Conservation (phyloP, 2,113 vertebrate genomes). For the Hemibagrus wyckioides region DNA sequence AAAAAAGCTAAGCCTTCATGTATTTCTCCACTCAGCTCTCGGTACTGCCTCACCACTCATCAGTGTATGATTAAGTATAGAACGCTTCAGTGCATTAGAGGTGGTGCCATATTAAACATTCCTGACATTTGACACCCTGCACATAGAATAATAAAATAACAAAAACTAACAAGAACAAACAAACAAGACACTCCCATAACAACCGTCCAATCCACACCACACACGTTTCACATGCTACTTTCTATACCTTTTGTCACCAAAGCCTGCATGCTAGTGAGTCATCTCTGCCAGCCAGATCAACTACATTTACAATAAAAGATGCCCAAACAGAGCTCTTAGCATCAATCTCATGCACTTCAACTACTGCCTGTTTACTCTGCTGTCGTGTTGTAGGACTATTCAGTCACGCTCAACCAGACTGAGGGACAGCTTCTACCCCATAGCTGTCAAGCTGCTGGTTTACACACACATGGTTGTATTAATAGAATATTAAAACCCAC, state of each 20-base stretch:
- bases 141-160: neutral
- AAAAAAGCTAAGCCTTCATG: slow-evolving; percentile 54
- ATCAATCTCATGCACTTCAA: neutral
- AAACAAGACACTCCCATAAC: neutral
- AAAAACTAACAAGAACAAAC: neutral
- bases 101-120: neutral
- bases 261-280: neutral
- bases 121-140: neutral
- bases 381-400: neutral
- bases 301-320: neutral
- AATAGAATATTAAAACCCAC: neutral
- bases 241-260: neutral
- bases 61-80: slow-evolving; percentile 45
- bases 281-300: too few species aligned
- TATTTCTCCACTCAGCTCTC: slow-evolving; percentile 37
- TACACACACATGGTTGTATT: neutral
- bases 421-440: slow-evolving; percentile 8
- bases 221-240: neutral
- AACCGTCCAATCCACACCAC: neutral
- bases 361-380: neutral
- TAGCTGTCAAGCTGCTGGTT: neutral
- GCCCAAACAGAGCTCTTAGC: neutral
- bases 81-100: neutral
- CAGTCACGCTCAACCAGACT: neutral
- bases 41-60: slow-evolving; percentile 56